Evolutionary conservation across 2,797 vertebrate species (phyloP).

Genomic region (Pseudochromis fuscus): DNA sequence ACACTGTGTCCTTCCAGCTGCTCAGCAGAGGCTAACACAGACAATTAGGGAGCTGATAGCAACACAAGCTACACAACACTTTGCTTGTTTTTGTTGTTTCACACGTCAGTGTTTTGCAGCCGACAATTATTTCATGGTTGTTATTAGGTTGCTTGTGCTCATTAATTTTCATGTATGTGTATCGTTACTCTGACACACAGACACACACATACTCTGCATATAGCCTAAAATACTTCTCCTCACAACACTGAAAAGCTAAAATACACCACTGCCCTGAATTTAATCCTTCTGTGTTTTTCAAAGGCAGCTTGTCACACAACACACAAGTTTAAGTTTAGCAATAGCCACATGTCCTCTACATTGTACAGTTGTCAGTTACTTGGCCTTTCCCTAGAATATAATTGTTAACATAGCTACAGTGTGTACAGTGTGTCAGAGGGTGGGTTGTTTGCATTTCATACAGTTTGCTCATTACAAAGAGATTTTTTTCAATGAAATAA

Average conservation of each 20-base stretch:
- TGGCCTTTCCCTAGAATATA: not conserved
- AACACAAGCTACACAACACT: slow-evolving; percentile 9
- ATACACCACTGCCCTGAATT: not conserved
- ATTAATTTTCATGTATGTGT: slow-evolving; percentile 6
- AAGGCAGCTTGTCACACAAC: not conserved
- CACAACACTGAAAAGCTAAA: no score
- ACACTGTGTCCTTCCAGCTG: slow-evolving; percentile 36
- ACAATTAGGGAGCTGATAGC: slow-evolving; percentile 41
- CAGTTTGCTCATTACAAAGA: no score
- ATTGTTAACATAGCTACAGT: no score
- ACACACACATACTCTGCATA: not conserved
- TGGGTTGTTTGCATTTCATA: no score
- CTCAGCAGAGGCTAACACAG: slow-evolving; percentile 14
- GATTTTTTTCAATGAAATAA: no score
- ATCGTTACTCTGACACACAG: not conserved
- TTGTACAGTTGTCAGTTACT: not conserved
- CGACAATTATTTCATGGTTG: slow-evolving; percentile 28
- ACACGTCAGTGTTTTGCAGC: slow-evolving; percentile 22
- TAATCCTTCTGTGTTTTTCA: not conserved
- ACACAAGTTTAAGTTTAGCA: not conserved
- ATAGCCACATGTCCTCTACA: not conserved
- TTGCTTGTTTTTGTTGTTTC: slow-evolving; percentile 29
- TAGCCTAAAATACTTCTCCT: no score
- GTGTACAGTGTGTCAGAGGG: no score
- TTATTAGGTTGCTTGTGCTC: slow-evolving; percentile 18